Evolutionary conservation across 2,797 vertebrate genomes (phyloP).

Genomic region (Setipinna tenuifilis): DNA sequence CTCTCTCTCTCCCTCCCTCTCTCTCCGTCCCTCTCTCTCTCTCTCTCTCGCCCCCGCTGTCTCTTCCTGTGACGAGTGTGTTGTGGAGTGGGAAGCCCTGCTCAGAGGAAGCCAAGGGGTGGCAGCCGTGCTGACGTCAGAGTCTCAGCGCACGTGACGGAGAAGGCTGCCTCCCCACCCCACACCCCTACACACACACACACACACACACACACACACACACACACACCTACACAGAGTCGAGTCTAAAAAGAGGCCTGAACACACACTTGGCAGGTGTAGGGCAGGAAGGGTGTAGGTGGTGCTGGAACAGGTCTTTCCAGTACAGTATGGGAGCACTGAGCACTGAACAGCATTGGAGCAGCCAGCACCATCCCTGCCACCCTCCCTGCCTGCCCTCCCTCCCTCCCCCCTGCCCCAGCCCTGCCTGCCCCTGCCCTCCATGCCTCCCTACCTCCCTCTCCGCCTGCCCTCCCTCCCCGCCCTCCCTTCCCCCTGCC

Average conservation of each 20-base stretch:
- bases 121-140: slow-evolving; percentile 45
- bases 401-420: slow-evolving; percentile 41
- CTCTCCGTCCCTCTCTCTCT: no score
- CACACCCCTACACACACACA: no score
- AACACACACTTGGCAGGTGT: not conserved
- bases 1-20: not conserved
- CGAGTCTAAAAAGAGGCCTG: no score
- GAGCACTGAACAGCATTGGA: not conserved
- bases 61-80: not conserved
- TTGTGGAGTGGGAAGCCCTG: not conserved
- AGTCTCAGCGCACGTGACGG: slow-evolving; percentile 13
- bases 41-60: no score
- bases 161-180: not conserved
- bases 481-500: not conserved
- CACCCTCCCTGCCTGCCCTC: not conserved
- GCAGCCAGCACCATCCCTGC: slow-evolving; percentile 47
- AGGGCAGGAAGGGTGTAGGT: not conserved
- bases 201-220: no score
- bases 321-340: not conserved
- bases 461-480: no score
- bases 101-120: not conserved
- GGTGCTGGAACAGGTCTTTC: slow-evolving; percentile 53
- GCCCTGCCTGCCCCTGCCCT: not conserved
- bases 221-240: no score
- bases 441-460: no score